Conservation (phyloP, 2,797 vertebrate species). For the Dallia pectoralis region DNA sequence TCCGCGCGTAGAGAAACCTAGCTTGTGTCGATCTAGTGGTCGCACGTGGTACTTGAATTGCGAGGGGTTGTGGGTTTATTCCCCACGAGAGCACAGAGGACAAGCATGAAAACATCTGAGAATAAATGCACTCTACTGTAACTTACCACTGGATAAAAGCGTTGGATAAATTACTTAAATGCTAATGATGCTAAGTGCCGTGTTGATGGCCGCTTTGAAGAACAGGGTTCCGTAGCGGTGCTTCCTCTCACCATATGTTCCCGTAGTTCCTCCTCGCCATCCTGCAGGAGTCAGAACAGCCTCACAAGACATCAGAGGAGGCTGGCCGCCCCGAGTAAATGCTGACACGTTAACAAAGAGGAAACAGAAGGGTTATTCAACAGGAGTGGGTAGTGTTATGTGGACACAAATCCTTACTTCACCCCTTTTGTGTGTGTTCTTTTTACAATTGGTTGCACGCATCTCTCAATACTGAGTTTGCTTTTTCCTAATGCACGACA, state of each 20-base stretch:
- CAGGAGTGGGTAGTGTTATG: background rate
- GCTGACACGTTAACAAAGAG: conserved; percentile 59
- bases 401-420: background rate
- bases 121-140: no score
- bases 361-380: background rate
- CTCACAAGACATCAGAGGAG: conserved; percentile 55
- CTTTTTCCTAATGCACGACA: no score
- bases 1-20: no score
- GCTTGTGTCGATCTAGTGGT: no score
- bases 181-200: conserved; percentile 17
- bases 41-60: no score
- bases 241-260: conserved; percentile 67
- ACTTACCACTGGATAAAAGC: background rate
- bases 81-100: no score
- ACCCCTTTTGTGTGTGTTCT: background rate
- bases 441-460: background rate
- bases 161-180: conserved; percentile 37
- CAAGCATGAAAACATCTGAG: no score
- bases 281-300: conserved; percentile 60
- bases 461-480: no score
- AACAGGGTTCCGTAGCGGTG: conserved; percentile 40
- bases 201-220: conserved; percentile 34
- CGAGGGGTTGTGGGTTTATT: no score
- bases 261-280: conserved; percentile 46
- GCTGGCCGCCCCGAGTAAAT: conserved; percentile 55